These are phyloP conservation scores for Lydus trimaculatus DNA, from an alignment of 2,888 invertebrate genomes.

Conservation along the genomic window DNA sequence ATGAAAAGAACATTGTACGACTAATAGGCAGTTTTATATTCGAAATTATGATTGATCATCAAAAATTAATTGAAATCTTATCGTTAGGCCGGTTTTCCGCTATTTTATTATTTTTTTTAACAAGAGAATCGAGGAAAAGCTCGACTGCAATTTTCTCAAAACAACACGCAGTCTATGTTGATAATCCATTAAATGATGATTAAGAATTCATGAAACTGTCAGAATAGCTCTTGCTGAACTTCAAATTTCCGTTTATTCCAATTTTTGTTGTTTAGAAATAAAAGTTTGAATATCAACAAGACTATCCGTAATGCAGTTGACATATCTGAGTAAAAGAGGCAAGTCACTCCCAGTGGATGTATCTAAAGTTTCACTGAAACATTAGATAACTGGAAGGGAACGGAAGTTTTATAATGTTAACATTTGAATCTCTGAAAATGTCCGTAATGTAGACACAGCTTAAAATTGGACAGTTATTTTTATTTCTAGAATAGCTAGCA, in stretches of 20 bases:
- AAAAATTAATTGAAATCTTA: slow-evolving; percentile 23
- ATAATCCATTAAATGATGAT: background rate
- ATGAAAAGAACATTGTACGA: slow-evolving; percentile 10
- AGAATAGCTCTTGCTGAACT: background rate
- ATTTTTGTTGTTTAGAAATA: background rate
- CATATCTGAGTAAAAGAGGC: no score
- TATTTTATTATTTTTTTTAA: no score
- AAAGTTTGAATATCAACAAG: background rate
- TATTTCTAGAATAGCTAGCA: background rate
- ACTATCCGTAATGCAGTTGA: no score
- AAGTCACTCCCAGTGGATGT: no score
- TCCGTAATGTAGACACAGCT: no score
- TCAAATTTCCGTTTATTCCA: background rate
- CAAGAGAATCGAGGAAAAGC: background rate
- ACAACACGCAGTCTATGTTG: background rate
- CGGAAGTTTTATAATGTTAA: no score
- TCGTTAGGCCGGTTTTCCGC: background rate
- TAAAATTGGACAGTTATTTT: no score
- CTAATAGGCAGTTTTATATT: slow-evolving; percentile 28
- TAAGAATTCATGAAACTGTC: background rate
- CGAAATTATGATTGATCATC: slow-evolving; percentile 30
- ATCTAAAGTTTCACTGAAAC: no score
- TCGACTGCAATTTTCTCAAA: background rate
- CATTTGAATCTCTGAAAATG: no score
- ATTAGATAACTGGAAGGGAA: no score